Base-by-base conservation (phyloP, 2,113 vertebrate species). In the Rhadina sibilatrix region DNA sequence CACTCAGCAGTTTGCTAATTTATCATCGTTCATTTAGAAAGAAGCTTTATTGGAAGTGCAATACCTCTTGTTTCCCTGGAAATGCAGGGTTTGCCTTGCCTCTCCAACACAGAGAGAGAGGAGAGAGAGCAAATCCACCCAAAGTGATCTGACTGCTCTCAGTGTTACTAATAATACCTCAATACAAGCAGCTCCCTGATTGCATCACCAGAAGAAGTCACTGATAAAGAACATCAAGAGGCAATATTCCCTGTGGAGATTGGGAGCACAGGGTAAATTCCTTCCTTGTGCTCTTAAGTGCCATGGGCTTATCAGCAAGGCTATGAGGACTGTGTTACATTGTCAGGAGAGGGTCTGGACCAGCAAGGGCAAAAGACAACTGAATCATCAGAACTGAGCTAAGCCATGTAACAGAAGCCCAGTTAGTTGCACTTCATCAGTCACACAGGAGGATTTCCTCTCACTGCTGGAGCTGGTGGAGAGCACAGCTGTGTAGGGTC, bases 181-280 rank as follows among this genome's bases (percentile, higher is more conserved):
- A 85, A 50, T 61, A 82, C 4, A 35, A 70, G 90, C 72, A 38
- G 74, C 42, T 84, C 65, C 63, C 91, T 83, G 94, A 97, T 94
- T 80, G 11, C 80, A 92, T 94, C 96, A 87, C 46, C 35, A 64
- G 65, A 64, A 87, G 65, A 72, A 91, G 87, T 38, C 88, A 74
- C 82, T 68, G 89, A 97, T 96, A 97, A 93, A 96, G 66, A 90
- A 57, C 25, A 57, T 37, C 71, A 89, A 96, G 79, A 93, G 65
- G 91, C 85, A 95, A 86, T 91, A 94, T 87, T 49, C 86, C 94
- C 23, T 16, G 70, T 65, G 75, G 77, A 97, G 85, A 95, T 3
- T 52, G 76, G 77, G 56, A 94, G 91, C 87, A 74, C 53, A 65
- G 96, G 61, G 93, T 83, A 89, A 94, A 94, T 74, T 79, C 71